Evolutionary conservation across 2,113 vertebrate species (phyloP).

Genomic region (Lamprologus lemairii): DNA sequence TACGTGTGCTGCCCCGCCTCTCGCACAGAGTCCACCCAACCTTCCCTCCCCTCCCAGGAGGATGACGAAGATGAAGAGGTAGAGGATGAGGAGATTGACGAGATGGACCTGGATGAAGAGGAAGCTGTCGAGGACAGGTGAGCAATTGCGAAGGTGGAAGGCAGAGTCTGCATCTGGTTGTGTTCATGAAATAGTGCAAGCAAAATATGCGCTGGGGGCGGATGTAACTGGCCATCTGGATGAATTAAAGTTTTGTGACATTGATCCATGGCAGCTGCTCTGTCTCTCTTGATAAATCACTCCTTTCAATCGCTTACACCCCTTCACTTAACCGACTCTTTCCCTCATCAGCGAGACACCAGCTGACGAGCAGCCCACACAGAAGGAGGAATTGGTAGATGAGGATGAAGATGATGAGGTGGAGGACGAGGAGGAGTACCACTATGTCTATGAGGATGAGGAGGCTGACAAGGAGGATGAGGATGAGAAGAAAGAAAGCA

Average conservation of each 20-base stretch:
- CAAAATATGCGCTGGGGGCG: not conserved
- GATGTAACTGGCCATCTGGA: conserved; percentile 34
- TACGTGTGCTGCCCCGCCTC: conserved; percentile 90
- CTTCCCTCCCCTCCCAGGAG: conserved; percentile 65
- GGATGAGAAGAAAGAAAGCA: conserved; percentile 75
- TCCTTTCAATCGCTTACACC: not conserved
- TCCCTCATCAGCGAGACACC: conserved; percentile 72
- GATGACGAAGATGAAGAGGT: conserved; percentile 73
- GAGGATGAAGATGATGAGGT: conserved; percentile 53
- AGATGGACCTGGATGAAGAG: conserved; percentile 26
- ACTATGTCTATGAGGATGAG: conserved; percentile 81
- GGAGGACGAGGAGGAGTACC: conserved; percentile 73
- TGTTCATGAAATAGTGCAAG: not conserved
- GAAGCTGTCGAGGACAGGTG: conserved; percentile 31
- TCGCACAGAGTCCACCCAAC: conserved; percentile 60
- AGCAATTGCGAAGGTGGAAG: not conserved
- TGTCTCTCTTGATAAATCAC: conserved; percentile 44
- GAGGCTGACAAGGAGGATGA: conserved; percentile 77
- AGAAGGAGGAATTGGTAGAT: conserved; percentile 73
- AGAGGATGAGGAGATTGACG: conserved; percentile 56
- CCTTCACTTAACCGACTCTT: conserved; percentile 6
- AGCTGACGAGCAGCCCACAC: conserved; percentile 76
- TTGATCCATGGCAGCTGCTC: conserved; percentile 47
- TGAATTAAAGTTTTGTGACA: conserved; percentile 36
- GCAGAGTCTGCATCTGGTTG: not conserved